A percentile compares a stretch with the other conserved stretches of the same genome.
These are phyloP conservation scores for Mus caroli DNA, from an alignment of 2,797 vertebrate genomes.

Conservation along the genomic window DNA sequence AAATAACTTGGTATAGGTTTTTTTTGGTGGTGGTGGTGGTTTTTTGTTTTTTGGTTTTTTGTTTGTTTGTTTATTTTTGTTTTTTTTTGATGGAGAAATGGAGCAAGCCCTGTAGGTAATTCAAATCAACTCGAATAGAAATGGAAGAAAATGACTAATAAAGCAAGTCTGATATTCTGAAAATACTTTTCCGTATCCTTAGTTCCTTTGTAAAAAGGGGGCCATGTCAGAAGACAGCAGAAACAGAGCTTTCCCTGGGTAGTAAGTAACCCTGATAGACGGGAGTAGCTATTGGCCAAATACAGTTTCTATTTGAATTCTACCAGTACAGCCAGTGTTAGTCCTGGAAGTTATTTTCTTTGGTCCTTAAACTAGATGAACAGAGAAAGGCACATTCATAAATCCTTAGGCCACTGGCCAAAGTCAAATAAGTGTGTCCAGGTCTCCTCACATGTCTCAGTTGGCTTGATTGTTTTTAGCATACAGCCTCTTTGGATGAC, in stretches of 20 bases:
- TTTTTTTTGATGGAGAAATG: background rate
- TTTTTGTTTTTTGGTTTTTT: background rate
- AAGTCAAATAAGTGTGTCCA: constrained; percentile 30
- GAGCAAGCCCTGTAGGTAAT: constrained; percentile 25
- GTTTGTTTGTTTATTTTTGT: too few species aligned
- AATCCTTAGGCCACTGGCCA: constrained; percentile 15
- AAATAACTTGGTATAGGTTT: background rate
- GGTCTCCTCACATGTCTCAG: constrained; percentile 52
- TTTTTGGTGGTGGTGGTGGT: too few species aligned
- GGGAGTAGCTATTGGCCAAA: constrained; percentile 42
- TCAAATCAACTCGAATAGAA: constrained; percentile 47
- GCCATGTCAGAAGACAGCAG: constrained; percentile 1
- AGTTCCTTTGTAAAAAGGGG: constrained; percentile 45
- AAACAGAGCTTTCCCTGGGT: background rate
- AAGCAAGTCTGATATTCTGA: constrained; percentile 36
- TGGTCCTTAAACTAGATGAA: constrained; percentile 55
- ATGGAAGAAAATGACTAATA: constrained; percentile 4
- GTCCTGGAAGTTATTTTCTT: constrained; percentile 45
- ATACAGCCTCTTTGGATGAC: constrained; percentile 45
- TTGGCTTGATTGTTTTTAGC: constrained; percentile 52
- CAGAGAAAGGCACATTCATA: background rate
- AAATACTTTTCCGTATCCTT: constrained; percentile 44
- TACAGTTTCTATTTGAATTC: constrained; percentile 58
- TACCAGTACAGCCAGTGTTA: background rate
- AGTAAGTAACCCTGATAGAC: background rate